These are phyloP conservation scores for Hydropsyche tenuis DNA, from an alignment of 1,140 invertebrate species.

Conservation along the genomic window DNA sequence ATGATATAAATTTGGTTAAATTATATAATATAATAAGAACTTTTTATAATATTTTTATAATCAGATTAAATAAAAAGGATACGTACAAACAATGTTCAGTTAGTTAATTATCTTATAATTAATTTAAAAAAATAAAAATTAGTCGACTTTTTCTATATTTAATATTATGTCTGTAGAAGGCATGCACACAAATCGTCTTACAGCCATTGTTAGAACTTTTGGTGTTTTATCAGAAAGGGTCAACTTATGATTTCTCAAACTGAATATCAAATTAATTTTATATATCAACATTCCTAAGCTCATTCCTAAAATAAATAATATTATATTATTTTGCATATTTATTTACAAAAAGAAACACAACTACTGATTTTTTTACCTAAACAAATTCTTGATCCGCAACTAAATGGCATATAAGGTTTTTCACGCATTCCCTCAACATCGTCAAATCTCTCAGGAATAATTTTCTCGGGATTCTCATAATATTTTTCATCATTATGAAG, in stretches of 20 bases:
- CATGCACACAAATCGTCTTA: constrained; percentile 29
- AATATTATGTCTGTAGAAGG: constrained; percentile 15
- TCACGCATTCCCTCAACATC: constrained; percentile 6
- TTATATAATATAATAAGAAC: too few species aligned
- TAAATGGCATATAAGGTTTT: constrained; percentile 40
- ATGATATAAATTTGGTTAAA: too few species aligned
- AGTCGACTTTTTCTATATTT: neutral
- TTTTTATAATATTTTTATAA: too few species aligned
- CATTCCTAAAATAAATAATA: constrained; percentile 37
- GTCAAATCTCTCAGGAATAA: constrained; percentile 43
- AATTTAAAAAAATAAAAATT: too few species aligned
- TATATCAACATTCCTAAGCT: constrained; percentile 34
- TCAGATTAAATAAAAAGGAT: too few species aligned
- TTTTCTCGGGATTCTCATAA: constrained; percentile 36
- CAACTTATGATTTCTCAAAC: constrained; percentile 30
- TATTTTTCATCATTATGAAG: constrained; percentile 38
- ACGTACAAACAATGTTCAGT: too few species aligned
- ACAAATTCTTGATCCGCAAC: constrained; percentile 32
- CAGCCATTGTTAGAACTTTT: constrained; percentile 27
- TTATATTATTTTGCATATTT: neutral
- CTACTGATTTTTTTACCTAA: constrained; percentile 29
- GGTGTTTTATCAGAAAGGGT: constrained; percentile 11
- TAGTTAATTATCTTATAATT: too few species aligned
- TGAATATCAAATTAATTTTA: constrained; percentile 6
- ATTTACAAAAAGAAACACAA: neutral